These are phyloP conservation scores for Pissodes strobi DNA, from an alignment of 1,140 invertebrate species.

Conservation along the genomic window DNA sequence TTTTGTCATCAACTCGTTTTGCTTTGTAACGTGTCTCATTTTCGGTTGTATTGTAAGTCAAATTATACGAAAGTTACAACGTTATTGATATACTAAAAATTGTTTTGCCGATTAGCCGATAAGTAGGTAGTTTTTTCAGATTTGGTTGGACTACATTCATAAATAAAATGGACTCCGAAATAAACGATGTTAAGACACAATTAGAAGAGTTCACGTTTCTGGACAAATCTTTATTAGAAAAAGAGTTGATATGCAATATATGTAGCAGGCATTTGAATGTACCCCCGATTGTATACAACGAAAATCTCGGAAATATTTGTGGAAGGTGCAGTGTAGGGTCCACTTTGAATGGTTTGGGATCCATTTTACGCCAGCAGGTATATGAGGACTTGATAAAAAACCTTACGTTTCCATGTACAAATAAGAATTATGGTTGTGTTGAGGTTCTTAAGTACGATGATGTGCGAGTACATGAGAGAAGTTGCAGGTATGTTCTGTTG, in stretches of 20 bases:
- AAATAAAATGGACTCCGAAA: too few species aligned
- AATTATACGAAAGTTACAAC: too few species aligned
- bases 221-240: conserved; percentile 11
- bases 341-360: background rate
- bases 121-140: too few species aligned
- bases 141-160: too few species aligned
- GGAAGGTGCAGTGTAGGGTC: conserved; percentile 17
- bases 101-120: too few species aligned
- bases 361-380: conserved; percentile 16
- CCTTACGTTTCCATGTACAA: conserved; percentile 33
- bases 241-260: conserved; percentile 19
- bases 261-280: conserved; percentile 31
- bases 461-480: conserved; percentile 31
- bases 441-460: conserved; percentile 13
- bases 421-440: conserved; percentile 28
- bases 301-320: conserved; percentile 27
- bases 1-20: too few species aligned
- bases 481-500: conserved; percentile 10
- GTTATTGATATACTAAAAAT: too few species aligned
- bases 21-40: too few species aligned
- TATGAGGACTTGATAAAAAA: conserved; percentile 26
- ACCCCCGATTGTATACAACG: conserved; percentile 26
- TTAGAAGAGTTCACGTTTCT: conserved; percentile 22
- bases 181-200: too few species aligned
- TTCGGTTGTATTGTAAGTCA: too few species aligned